A percentile compares a stretch with the other conserved stretches of the same genome.
Evolutionary conservation across 2,113 vertebrate species (phyloP).

Genomic region (Anhinga rufa): DNA sequence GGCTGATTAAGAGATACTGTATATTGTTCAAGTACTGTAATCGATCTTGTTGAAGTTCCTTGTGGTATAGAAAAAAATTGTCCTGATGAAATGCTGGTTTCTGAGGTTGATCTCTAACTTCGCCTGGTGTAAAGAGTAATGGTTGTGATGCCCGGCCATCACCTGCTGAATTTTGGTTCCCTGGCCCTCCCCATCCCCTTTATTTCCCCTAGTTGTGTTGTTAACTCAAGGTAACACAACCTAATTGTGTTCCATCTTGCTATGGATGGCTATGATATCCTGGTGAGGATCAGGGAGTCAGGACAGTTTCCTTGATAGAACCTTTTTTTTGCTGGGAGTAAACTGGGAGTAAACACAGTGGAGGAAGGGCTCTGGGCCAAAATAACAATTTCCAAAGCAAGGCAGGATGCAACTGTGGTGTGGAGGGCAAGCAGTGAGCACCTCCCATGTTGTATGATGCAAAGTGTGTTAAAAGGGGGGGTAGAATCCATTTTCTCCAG

Average conservation of each 20-base stretch:
- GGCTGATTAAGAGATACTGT: background rate
- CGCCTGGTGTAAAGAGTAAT: background rate
- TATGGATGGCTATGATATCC: background rate
- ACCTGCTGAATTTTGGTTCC: background rate
- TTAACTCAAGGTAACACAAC: background rate
- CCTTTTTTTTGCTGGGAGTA: background rate
- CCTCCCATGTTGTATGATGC: rapidly evolving
- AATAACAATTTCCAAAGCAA: background rate
- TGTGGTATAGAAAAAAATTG: background rate
- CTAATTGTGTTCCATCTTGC: background rate
- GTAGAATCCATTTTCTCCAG: background rate
- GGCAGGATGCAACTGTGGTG: background rate
- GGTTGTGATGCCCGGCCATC: background rate
- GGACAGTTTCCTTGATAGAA: background rate
- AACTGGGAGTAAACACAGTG: background rate
- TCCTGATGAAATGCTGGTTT: background rate
- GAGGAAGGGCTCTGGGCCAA: background rate
- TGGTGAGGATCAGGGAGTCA: background rate
- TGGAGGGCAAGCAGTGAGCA: background rate
- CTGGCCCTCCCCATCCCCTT: background rate
- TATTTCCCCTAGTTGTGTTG: background rate
- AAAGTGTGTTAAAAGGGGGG: background rate
- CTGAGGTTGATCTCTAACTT: background rate
- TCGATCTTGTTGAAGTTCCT: background rate
- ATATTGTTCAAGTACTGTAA: background rate